phyloP scores from a whole-genome alignment of 2,888 invertebrate genomes.

The Andrena praecox region DNA sequence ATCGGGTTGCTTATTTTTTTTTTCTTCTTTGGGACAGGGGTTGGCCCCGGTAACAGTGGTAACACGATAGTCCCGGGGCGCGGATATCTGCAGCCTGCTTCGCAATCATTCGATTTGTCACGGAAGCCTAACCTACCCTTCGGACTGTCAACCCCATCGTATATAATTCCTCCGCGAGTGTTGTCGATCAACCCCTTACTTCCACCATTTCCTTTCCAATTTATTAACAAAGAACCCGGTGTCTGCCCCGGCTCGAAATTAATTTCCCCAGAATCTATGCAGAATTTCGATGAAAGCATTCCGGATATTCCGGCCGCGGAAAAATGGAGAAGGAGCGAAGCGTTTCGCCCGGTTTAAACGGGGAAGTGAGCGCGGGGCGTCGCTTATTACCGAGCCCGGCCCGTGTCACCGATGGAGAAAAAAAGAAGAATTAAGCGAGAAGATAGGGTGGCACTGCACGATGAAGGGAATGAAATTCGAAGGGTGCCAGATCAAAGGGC shows the following conservation, averaged over 20 bases:
- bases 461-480: constrained; percentile 65
- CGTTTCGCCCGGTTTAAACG: constrained; percentile 19
- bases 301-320: not conserved
- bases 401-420: constrained; percentile 48
- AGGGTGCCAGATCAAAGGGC: constrained; percentile 72
- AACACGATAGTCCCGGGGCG: constrained; percentile 64
- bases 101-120: constrained; percentile 62
- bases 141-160: constrained; percentile 11
- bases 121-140: constrained; percentile 23
- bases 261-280: not conserved
- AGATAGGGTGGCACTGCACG: constrained; percentile 49
- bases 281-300: not conserved
- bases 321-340: not conserved
- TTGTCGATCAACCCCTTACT: too few species aligned
- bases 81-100: constrained; percentile 41
- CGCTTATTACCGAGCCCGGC: constrained; percentile 47
- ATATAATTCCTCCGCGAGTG: not conserved
- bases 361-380: not conserved
- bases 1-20: constrained; percentile 66
- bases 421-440: constrained; percentile 67
- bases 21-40: constrained; percentile 44
- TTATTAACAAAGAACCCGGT: not conserved
- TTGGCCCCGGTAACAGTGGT: constrained; percentile 33
- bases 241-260: not conserved
- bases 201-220: too few species aligned